These are phyloP conservation scores for Poecilia velifera DNA, from an alignment of 2,797 vertebrate genomes.

Conservation along the genomic window DNA sequence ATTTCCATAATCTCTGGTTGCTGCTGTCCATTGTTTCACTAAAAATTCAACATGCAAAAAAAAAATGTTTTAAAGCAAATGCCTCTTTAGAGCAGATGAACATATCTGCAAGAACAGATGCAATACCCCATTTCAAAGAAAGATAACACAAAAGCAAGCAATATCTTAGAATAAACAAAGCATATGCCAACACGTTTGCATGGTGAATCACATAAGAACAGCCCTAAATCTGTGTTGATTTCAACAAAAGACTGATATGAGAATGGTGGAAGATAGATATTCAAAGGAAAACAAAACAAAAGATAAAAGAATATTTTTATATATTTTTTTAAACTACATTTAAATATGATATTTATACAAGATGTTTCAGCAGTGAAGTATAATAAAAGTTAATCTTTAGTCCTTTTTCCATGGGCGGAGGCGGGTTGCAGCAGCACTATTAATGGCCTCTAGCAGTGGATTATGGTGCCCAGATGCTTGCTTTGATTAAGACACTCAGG, in stretches of 20 bases:
- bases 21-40: background rate
- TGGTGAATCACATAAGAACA: slow-evolving; percentile 2
- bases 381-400: slow-evolving; percentile 26
- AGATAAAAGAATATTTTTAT: background rate
- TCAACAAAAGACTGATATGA: background rate
- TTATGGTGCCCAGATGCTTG: slow-evolving; percentile 75
- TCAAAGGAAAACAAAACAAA: background rate
- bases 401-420: slow-evolving; percentile 43
- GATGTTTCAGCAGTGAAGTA: slow-evolving; percentile 18
- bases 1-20: background rate
- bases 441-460: slow-evolving; percentile 67
- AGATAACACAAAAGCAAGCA: background rate
- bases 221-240: background rate
- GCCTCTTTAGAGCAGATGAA: background rate
- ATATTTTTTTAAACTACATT: slow-evolving; percentile 11
- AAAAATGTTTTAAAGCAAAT: background rate
- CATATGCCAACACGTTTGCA: background rate
- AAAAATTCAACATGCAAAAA: background rate
- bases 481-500: slow-evolving; percentile 34
- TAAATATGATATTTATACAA: slow-evolving; percentile 16
- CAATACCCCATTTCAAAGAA: background rate
- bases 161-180: background rate
- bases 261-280: background rate
- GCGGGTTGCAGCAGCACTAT: slow-evolving; percentile 61
- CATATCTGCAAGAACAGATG: background rate